phyloP scores from a whole-genome alignment of 2,888 invertebrate genomes.

The Exocentrus adspersus region DNA sequence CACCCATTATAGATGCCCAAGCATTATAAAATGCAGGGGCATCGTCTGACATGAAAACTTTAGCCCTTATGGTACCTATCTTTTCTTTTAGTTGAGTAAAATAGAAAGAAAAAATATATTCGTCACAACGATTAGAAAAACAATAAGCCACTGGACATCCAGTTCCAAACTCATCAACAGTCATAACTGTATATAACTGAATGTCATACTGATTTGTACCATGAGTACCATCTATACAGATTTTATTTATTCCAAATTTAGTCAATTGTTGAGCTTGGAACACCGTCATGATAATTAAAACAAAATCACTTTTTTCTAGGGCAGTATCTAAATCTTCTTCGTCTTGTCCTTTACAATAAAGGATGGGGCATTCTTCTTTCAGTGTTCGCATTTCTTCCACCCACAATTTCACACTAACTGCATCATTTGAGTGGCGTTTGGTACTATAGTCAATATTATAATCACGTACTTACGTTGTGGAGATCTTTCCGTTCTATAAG shows the following conservation, averaged over 20 bases:
- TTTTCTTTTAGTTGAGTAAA: not conserved
- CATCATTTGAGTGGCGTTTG: slow-evolving; percentile 26
- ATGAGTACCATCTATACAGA: slow-evolving; percentile 34
- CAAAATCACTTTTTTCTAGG: not conserved
- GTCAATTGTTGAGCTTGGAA: slow-evolving; percentile 24
- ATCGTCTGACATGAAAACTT: slow-evolving; percentile 42
- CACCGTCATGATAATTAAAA: not conserved
- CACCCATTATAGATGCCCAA: slow-evolving; percentile 40
- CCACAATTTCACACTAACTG: slow-evolving; percentile 32
- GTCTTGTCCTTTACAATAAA: slow-evolving; percentile 16
- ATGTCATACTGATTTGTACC: slow-evolving; percentile 25
- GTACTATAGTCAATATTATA: slow-evolving; percentile 28
- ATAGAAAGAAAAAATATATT: not conserved
- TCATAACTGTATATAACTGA: slow-evolving; percentile 30
- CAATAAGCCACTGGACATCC: slow-evolving; percentile 44
- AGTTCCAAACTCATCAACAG: slow-evolving; percentile 41
- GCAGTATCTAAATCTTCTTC: not conserved
- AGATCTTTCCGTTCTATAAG: slow-evolving; percentile 33
- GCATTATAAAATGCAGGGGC: slow-evolving; percentile 40
- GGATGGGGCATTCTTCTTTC: slow-evolving; percentile 9
- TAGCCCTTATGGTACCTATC: not conserved
- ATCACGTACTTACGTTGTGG: slow-evolving; percentile 34
- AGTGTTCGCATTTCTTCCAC: slow-evolving; percentile 26
- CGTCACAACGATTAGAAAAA: slow-evolving; percentile 34
- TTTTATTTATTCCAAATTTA: slow-evolving; percentile 23